Conservation (phyloP, 2,888 invertebrate genomes). For the Psylliodes chrysocephalus region DNA sequence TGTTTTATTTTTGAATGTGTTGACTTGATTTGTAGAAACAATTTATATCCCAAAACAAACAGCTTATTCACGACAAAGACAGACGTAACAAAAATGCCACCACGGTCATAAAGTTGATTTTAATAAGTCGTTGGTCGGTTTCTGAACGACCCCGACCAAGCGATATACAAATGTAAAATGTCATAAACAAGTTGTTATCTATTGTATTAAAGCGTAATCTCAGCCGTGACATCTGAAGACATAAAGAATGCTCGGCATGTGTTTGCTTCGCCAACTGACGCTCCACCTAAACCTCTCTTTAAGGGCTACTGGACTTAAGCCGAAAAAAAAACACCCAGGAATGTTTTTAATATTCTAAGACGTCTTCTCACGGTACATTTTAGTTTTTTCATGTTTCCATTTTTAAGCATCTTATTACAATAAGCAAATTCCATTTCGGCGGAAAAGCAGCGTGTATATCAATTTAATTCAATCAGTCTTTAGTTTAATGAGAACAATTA, state of each 20-base stretch:
- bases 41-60: too few relatives aligned
- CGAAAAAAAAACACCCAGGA: constrained; percentile 2
- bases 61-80: too few relatives aligned
- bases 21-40: too few relatives aligned
- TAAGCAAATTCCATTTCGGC: too few relatives aligned
- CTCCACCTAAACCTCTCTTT: not conserved
- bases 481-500: constrained; percentile 10
- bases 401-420: too few relatives aligned
- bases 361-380: not conserved
- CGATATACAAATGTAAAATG: constrained; percentile 57
- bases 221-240: constrained; percentile 58
- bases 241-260: constrained; percentile 58
- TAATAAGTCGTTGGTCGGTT: constrained; percentile 49
- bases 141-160: constrained; percentile 27
- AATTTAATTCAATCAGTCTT: constrained; percentile 1
- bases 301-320: constrained; percentile 23
- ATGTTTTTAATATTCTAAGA: not conserved
- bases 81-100: too few relatives aligned
- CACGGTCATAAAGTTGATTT: constrained; percentile 44
- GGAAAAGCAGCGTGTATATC: too few relatives aligned
- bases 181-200: constrained; percentile 62
- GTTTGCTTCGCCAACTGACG: constrained; percentile 42
- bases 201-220: constrained; percentile 59
- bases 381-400: too few relatives aligned
- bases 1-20: too few relatives aligned